phyloP scores from a whole-genome alignment of 2,888 invertebrate species.

The Merodon equestris region DNA sequence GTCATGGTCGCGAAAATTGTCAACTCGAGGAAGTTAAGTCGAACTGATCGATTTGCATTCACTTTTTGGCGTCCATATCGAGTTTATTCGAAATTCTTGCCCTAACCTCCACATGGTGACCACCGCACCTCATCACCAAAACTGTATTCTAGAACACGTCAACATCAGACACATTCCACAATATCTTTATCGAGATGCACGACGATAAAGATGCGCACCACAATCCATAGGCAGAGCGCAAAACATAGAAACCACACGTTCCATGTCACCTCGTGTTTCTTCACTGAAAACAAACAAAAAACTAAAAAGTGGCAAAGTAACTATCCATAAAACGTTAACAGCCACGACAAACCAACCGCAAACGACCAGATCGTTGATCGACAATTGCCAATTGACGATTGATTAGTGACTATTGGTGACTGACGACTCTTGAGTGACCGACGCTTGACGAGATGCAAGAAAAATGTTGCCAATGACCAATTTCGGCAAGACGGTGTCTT shows the following conservation, averaged over 20 bases:
- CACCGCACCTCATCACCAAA: constrained; percentile 9
- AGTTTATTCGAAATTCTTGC: no score
- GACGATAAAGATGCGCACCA: constrained; percentile 47
- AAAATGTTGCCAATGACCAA: constrained; percentile 61
- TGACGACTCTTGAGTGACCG: no score
- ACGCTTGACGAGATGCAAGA: no score
- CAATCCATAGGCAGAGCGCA: constrained; percentile 33
- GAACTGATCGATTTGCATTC: no score
- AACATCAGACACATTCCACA: constrained; percentile 20
- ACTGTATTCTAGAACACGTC: constrained; percentile 4
- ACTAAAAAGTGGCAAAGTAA: constrained; percentile 31
- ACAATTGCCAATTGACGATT: no score
- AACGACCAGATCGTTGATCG: no score
- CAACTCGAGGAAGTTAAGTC: no score
- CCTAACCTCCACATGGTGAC: no score
- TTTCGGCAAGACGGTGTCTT: constrained; percentile 50
- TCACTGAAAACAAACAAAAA: constrained; percentile 10
- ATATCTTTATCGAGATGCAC: constrained; percentile 31
- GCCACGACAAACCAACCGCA: constrained; percentile 6
- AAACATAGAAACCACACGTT: constrained; percentile 62
- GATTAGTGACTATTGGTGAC: no score
- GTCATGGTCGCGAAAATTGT: no score
- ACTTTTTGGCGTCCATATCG: no score
- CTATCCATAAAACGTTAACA: constrained; percentile 5
- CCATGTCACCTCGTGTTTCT: no score